phyloP scores from a whole-genome alignment of 2,797 vertebrate genomes.

The Molossus molossus region DNA sequence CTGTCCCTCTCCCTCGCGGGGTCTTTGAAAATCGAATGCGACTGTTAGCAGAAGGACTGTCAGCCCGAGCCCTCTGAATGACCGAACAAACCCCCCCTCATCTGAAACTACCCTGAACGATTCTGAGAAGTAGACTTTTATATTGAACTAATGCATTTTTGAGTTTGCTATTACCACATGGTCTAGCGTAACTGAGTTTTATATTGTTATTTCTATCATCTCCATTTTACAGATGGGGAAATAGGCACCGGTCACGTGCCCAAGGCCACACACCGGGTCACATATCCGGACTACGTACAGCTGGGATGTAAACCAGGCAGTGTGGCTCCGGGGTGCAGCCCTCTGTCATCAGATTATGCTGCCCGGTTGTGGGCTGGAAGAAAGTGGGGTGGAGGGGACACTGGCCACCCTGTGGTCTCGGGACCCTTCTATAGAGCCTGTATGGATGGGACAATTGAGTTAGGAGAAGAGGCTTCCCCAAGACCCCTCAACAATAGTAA shows the following conservation, averaged over 20 bases:
- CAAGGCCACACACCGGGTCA: background rate
- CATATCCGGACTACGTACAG: background rate
- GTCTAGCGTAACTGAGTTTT: background rate
- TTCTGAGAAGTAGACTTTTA: background rate
- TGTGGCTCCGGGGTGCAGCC: background rate
- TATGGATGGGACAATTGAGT: no score
- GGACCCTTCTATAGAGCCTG: background rate
- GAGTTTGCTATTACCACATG: background rate
- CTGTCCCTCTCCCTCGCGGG: accelerated
- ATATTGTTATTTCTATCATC: background rate
- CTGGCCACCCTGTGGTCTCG: background rate
- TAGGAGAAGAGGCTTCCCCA: background rate
- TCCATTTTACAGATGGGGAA: background rate
- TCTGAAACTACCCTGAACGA: background rate
- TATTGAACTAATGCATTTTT: background rate
- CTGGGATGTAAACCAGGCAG: background rate
- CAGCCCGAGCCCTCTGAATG: background rate
- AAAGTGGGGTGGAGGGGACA: background rate
- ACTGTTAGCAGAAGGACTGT: background rate
- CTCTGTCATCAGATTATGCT: accelerated
- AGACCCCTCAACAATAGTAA: no score
- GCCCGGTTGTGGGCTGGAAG: background rate
- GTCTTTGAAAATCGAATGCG: background rate
- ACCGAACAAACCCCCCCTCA: background rate
- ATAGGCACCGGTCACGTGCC: background rate